These are phyloP conservation scores for Aradophagus sp. DNA, from an alignment of 1,140 invertebrate species.

Conservation along the genomic window DNA sequence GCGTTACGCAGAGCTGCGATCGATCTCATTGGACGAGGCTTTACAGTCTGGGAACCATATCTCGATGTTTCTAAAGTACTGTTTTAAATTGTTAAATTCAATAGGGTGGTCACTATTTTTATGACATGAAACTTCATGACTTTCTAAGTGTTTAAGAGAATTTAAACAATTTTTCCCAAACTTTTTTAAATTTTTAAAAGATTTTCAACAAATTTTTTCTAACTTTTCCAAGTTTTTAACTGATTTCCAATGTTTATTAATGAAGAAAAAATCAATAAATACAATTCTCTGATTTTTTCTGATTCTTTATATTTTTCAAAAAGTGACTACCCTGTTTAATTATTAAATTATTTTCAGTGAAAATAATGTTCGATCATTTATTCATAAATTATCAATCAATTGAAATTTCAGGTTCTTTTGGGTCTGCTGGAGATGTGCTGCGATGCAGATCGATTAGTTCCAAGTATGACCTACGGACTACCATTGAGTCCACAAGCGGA, in stretches of 20 bases:
- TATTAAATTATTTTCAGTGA: not conserved
- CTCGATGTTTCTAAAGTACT: slow-evolving; percentile 91
- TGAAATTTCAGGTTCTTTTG: slow-evolving; percentile 68
- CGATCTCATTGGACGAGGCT: slow-evolving; percentile 96
- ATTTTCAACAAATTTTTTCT: too few species aligned
- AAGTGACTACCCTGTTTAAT: not conserved
- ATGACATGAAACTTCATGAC: too few species aligned
- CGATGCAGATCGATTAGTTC: slow-evolving; percentile 93
- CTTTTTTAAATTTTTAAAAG: too few species aligned
- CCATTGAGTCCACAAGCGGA: slow-evolving; percentile 96
- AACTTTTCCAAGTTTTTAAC: too few species aligned
- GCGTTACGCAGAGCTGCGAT: slow-evolving; percentile 94
- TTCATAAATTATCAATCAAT: too few species aligned
- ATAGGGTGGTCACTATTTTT: too few species aligned
- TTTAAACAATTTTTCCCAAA: too few species aligned
- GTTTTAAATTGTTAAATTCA: not conserved
- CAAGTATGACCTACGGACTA: slow-evolving; percentile 95
- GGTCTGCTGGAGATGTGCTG: slow-evolving; percentile 95
- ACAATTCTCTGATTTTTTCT: too few species aligned
- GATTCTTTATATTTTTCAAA: too few species aligned
- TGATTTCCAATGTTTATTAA: too few species aligned
- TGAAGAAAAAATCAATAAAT: too few species aligned
- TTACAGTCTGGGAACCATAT: slow-evolving; percentile 99
- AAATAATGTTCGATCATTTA: not conserved
- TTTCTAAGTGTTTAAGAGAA: too few species aligned